Conservation (phyloP, 2,888 invertebrate species). For the Gerosis bhagava region DNA sequence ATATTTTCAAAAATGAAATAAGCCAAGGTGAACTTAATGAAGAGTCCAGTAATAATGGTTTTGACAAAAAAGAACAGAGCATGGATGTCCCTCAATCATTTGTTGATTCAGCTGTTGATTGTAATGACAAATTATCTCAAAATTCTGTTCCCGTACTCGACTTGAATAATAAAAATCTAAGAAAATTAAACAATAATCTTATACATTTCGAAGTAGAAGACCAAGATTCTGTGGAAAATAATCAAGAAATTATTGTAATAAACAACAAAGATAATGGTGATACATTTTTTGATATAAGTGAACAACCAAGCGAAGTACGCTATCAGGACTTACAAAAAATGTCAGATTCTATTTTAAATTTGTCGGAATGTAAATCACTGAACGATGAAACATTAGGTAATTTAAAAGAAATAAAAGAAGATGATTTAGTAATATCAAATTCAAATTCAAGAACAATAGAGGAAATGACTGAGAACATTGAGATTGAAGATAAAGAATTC, state of each 20-base stretch:
- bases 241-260: background rate
- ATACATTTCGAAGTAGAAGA: background rate
- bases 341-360: slow-evolving; percentile 53
- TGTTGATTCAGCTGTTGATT: too few species aligned
- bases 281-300: background rate
- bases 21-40: background rate
- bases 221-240: background rate
- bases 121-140: too few species aligned
- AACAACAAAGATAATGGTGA: slow-evolving; percentile 4
- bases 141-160: too few species aligned
- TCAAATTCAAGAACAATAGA: background rate
- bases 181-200: too few species aligned
- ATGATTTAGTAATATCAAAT: too few species aligned
- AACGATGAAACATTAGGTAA: background rate
- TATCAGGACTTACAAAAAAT: slow-evolving; percentile 56
- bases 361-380: slow-evolving; percentile 25
- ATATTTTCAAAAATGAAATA: background rate
- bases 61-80: background rate
- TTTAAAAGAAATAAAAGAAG: background rate
- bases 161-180: too few species aligned
- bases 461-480: background rate
- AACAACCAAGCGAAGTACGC: slow-evolving; percentile 5
- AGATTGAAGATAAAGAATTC: background rate
- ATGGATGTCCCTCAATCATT: background rate
- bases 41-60: slow-evolving; percentile 1